These are phyloP conservation scores for Hetaerina americana DNA, from an alignment of 1,140 invertebrate genomes.

Conservation along the genomic window DNA sequence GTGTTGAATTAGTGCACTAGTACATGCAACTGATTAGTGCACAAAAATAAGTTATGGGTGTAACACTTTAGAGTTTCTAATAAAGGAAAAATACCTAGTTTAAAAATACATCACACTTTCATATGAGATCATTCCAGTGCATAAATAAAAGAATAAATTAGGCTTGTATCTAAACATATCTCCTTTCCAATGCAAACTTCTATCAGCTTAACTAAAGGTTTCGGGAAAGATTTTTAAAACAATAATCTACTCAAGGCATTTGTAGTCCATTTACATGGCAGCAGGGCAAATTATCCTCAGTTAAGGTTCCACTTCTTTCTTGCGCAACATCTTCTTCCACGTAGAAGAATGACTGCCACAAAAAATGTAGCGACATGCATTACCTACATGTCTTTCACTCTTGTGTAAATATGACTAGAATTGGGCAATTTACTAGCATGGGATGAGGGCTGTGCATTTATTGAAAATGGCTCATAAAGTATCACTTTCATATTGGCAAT, in stretches of 20 bases:
- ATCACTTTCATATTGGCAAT: no score
- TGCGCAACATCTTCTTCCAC: background rate
- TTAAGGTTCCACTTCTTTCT: background rate
- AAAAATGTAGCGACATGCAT: constrained; percentile 5
- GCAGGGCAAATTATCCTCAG: background rate
- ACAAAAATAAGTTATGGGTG: background rate
- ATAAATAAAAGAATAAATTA: background rate
- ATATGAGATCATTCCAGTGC: no score
- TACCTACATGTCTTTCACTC: background rate
- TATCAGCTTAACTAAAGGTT: background rate
- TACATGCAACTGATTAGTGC: background rate
- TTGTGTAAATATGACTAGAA: background rate
- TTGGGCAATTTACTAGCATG: no score
- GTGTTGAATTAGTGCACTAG: no score
- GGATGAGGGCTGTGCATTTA: no score
- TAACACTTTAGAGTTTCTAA: no score
- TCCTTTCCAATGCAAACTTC: background rate
- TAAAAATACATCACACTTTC: background rate
- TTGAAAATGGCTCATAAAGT: no score
- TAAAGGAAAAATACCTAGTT: background rate
- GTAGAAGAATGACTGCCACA: constrained; percentile 4
- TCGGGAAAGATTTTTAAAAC: background rate
- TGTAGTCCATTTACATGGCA: background rate
- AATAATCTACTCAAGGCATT: background rate
- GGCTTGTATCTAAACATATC: background rate